Evolutionary conservation across 2,797 vertebrate genomes (phyloP), one percentile per base, ranked within the genome.

Genomic region (Yasuhikotakia modesta): DNA sequence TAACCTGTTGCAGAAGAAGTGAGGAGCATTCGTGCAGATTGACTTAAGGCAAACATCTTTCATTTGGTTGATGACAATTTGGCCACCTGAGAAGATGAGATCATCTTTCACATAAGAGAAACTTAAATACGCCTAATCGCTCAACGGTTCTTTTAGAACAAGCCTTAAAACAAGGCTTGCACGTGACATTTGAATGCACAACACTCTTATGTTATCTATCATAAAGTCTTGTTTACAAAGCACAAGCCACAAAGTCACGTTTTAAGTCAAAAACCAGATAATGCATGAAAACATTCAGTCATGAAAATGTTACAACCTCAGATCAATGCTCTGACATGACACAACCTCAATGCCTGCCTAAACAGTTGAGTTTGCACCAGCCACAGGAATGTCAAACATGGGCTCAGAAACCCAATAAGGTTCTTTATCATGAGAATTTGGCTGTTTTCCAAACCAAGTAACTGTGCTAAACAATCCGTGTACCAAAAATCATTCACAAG

Each of bases 361-460:
- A 81, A 80, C 68, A 60, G 27, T 39, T 17, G 16, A 76, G 64
- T 64, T 86, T 86, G 81, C 78, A 81, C n/a, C 52, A 77, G 85
- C 90, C 90, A 87, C 92, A 92, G 89, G 90, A 92, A 92, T 92
- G 88, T 89, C 89, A 91, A 91, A 91, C 88, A 89, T 79, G 86
- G 86, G 82, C 88, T 87, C 84, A 68, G 82, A 82, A 79, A 85
- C 77, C 76, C 86, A 89, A 87, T 73, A 83, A 71, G 68, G 58
- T 71, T 78, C 68, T 72, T 8, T 84, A 85, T 84, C 82, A 81
- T 70, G 79, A 84, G 78, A 85, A 85, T 85, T 77, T 88, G 82
- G 73, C 83, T 64, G 80, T 70, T 50, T 72, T 81, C 82, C 70
- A 68, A 39, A 60, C 53, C 79, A 77, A 69, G 73, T 70, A 65